Conservation (phyloP, 1,140 invertebrate genomes). For the Drosophila orena region DNA sequence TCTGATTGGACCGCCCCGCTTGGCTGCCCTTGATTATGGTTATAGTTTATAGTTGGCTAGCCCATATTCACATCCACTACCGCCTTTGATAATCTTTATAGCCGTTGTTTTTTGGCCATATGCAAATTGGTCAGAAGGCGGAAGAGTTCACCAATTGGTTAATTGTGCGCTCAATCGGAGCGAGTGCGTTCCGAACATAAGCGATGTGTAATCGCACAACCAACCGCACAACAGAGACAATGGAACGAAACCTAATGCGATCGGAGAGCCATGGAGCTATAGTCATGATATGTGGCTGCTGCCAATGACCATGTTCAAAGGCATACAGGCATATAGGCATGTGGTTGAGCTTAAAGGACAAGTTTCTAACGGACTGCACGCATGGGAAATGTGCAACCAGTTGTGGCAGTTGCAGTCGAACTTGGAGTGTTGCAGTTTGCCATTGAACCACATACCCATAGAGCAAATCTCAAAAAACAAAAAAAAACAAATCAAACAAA, state of each 20-base stretch:
- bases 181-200: conserved; percentile 25
- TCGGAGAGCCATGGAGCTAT: conserved; percentile 6
- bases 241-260: conserved; percentile 49
- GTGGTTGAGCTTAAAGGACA: conserved; percentile 61
- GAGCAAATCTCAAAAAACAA: conserved; percentile 57
- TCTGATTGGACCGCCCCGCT: conserved; percentile 60
- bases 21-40: conserved; percentile 54
- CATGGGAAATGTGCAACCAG: conserved; percentile 81
- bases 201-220: conserved; percentile 12
- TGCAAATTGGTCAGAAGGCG: conserved; percentile 63
- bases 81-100: conserved; percentile 70
- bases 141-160: conserved; percentile 63
- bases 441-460: conserved; percentile 81
- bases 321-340: conserved; percentile 11
- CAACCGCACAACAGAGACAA: conserved; percentile 36
- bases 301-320: conserved; percentile 49
- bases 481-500: too few relatives aligned
- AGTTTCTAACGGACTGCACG: conserved; percentile 72
- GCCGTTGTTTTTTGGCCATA: conserved; percentile 17
- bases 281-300: conserved; percentile 13
- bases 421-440: conserved; percentile 40
- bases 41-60: conserved; percentile 23
- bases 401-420: conserved; percentile 43
- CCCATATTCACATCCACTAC: conserved; percentile 33
- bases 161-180: conserved; percentile 70